Conservation (phyloP, 2,888 invertebrate species). For the Netelia melanura region DNA sequence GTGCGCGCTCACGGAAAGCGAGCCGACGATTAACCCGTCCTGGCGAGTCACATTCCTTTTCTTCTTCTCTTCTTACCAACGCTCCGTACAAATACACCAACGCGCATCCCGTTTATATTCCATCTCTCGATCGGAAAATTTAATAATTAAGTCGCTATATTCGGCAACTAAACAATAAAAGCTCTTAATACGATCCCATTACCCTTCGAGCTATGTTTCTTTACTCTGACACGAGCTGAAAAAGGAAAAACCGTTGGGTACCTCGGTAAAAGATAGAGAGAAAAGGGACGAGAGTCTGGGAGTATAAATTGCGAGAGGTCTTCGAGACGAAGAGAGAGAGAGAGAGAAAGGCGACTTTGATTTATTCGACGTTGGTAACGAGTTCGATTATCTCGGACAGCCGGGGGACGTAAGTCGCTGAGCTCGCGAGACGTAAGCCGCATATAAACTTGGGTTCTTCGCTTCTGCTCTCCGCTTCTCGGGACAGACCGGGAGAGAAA, state of each 20-base stretch:
- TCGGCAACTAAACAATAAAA: constrained; percentile 45
- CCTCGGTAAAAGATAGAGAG: constrained; percentile 11
- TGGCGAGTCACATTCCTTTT: constrained; percentile 62
- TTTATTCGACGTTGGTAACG: constrained; percentile 75
- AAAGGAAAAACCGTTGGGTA: not conserved
- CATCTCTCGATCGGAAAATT: constrained; percentile 13
- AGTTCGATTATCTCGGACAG: constrained; percentile 76
- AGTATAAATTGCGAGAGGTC: constrained; percentile 34
- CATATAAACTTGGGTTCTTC: constrained; percentile 64
- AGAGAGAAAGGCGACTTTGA: constrained; percentile 67
- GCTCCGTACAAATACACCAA: not conserved
- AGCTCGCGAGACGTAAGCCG: constrained; percentile 70
- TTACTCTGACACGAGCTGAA: not conserved
- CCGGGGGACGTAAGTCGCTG: constrained; percentile 67
- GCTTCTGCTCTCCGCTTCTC: constrained; percentile 23
- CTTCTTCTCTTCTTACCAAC: constrained; percentile 44
- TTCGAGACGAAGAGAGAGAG: constrained; percentile 11
- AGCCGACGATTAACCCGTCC: constrained; percentile 73
- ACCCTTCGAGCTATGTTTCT: not conserved
- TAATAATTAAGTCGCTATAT: constrained; percentile 51
- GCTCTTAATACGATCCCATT: constrained; percentile 52
- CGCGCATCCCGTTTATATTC: constrained; percentile 20
- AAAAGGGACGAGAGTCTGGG: constrained; percentile 34
- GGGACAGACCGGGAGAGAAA: not conserved
- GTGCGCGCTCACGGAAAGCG: constrained; percentile 35